phyloP scores from a whole-genome alignment of 2,797 vertebrate genomes.

The Kryptolebias ocellatus region DNA sequence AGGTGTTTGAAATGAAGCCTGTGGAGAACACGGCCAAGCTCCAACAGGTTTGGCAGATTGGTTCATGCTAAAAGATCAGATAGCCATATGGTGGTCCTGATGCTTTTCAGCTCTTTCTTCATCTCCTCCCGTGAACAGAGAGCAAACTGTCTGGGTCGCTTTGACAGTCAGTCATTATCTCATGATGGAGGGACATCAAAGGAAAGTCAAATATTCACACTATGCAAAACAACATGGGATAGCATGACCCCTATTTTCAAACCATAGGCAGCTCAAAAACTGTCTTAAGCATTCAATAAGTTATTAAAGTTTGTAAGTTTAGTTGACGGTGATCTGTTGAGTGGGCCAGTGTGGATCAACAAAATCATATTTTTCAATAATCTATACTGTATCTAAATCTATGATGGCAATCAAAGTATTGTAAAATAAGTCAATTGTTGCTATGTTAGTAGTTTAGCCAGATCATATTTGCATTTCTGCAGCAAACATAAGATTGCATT shows the following conservation, averaged over 20 bases:
- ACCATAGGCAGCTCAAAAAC: constrained; percentile 51
- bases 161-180: constrained; percentile 37
- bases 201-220: constrained; percentile 33
- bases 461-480: not conserved
- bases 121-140: constrained; percentile 20
- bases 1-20: constrained; percentile 52
- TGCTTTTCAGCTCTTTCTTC: constrained; percentile 43
- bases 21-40: constrained; percentile 48
- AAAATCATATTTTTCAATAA: constrained; percentile 11
- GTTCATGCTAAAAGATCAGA: constrained; percentile 62
- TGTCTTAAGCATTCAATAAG: constrained; percentile 2
- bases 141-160: constrained; percentile 33
- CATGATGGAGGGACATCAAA: constrained; percentile 59
- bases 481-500: not conserved
- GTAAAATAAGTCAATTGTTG: not conserved
- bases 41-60: constrained; percentile 62
- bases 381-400: constrained; percentile 8
- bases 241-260: constrained; percentile 23
- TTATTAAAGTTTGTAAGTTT: not conserved
- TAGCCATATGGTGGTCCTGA: constrained; percentile 68
- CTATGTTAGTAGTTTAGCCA: not conserved
- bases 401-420: constrained; percentile 2
- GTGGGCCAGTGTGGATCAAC: constrained; percentile 14
- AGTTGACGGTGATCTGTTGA: constrained; percentile 21
- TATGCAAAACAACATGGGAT: constrained; percentile 38